These are phyloP conservation scores for Dicerorhinus sumatrensis DNA, from an alignment of 2,113 vertebrate genomes.

Conservation along the genomic window DNA sequence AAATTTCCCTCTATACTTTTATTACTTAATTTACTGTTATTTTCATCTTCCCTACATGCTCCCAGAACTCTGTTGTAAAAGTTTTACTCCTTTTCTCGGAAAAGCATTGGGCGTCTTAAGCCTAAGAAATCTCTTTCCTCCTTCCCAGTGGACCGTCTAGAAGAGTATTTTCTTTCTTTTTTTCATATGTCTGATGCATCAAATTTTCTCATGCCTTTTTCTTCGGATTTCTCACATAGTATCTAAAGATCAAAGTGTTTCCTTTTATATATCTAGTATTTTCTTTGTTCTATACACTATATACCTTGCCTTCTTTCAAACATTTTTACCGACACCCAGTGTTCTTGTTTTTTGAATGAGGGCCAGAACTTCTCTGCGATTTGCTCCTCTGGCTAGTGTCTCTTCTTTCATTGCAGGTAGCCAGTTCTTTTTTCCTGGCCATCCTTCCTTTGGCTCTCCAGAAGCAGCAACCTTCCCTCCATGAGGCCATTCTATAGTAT, in stretches of 20 bases:
- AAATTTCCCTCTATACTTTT: neutral
- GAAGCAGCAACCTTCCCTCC: neutral
- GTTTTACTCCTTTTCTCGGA: neutral
- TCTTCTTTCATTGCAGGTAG: neutral
- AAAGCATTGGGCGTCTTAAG: neutral
- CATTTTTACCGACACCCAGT: neutral
- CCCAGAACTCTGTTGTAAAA: neutral
- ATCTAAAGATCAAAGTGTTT: slow-evolving; percentile 1
- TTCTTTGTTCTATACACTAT: neutral
- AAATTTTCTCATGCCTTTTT: neutral
- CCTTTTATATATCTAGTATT: neutral
- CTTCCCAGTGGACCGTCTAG: neutral
- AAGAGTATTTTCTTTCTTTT: neutral
- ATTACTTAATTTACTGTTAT: neutral
- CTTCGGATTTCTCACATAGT: neutral
- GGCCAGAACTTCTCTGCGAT: neutral
- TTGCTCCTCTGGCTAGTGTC: neutral
- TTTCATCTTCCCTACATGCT: neutral
- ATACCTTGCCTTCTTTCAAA: neutral
- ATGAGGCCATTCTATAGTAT: no score
- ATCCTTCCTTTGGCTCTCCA: neutral
- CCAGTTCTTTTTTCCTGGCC: neutral
- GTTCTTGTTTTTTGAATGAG: neutral
- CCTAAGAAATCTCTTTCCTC: neutral
- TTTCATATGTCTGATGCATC: neutral